Evolutionary conservation across 2,888 invertebrate genomes (phyloP).

Genomic region (Papilio elwesi): DNA sequence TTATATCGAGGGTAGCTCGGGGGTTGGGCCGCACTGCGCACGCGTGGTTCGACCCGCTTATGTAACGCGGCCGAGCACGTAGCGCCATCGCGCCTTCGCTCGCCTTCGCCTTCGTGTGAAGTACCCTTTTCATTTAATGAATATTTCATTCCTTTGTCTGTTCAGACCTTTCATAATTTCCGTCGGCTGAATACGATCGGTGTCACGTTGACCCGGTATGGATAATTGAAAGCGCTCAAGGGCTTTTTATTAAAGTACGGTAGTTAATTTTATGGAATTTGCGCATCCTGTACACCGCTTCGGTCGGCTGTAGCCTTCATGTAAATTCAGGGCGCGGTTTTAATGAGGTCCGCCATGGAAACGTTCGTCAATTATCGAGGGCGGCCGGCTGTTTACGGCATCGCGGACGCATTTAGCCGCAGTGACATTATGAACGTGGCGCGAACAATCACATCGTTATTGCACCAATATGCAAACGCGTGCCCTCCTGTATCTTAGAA

Average conservation of each 20-base stretch:
- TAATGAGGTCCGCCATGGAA: slow-evolving; percentile 80
- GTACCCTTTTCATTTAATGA: slow-evolving; percentile 54
- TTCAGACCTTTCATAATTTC: slow-evolving; percentile 30
- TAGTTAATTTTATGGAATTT: slow-evolving; percentile 48
- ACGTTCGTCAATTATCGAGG: slow-evolving; percentile 82
- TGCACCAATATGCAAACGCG: slow-evolving; percentile 47
- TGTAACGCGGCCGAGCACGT: slow-evolving; percentile 70
- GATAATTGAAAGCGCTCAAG: slow-evolving; percentile 41
- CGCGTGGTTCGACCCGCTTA: slow-evolving; percentile 72
- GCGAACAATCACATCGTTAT: slow-evolving; percentile 56
- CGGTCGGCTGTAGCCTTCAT: slow-evolving; percentile 71
- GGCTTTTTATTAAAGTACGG: slow-evolving; percentile 46
- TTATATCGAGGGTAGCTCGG: slow-evolving; percentile 78
- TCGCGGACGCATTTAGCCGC: slow-evolving; percentile 79
- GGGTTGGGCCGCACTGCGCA: slow-evolving; percentile 72
- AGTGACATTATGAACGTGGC: slow-evolving; percentile 69
- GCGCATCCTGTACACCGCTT: slow-evolving; percentile 47
- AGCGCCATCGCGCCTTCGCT: slow-evolving; percentile 55
- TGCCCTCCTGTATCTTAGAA: slow-evolving; percentile 42
- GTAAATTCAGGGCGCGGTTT: slow-evolving; percentile 75
- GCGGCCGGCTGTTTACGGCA: slow-evolving; percentile 78
- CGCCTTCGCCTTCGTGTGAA: slow-evolving; percentile 48
- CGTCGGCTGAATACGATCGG: slow-evolving; percentile 44
- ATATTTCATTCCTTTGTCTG: slow-evolving; percentile 57
- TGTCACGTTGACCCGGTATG: slow-evolving; percentile 36